These are phyloP conservation scores for Ceyx cyanopectus DNA, from an alignment of 2,113 vertebrate genomes.

Conservation along the genomic window DNA sequence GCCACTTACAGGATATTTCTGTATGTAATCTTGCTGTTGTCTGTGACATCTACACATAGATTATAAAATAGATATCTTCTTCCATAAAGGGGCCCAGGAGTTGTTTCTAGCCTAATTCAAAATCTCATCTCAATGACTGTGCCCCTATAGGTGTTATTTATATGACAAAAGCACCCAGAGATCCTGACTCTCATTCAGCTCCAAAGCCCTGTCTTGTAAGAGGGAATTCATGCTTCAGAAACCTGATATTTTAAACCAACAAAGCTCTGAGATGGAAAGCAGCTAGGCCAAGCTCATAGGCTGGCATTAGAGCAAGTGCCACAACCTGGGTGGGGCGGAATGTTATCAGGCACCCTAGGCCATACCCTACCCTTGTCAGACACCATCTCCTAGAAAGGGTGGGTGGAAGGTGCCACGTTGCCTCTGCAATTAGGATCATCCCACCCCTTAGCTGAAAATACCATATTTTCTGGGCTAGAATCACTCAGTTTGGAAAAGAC, in stretches of 20 bases:
- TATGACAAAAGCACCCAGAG: not conserved
- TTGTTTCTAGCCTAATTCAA: not conserved
- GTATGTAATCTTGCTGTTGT: not conserved
- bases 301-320: not conserved
- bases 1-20: not conserved
- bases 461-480: no score
- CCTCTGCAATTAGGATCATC: not conserved
- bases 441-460: not conserved
- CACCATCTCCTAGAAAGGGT: accelerated
- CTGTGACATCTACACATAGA: not conserved
- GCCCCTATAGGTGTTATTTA: not conserved
- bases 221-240: not conserved
- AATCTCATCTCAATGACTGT: not conserved
- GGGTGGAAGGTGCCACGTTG: accelerated
- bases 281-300: not conserved
- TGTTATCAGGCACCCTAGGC: accelerated
- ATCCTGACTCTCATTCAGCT: not conserved
- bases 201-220: not conserved
- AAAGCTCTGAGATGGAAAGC: not conserved
- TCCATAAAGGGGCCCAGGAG: not conserved
- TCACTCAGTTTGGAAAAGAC: no score
- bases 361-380: not conserved
- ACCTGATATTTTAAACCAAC: not conserved
- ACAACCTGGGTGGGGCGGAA: not conserved
- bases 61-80: not conserved